These are phyloP conservation scores for Phyllotreta cruciferae DNA, from an alignment of 2,888 invertebrate genomes.

Conservation along the genomic window DNA sequence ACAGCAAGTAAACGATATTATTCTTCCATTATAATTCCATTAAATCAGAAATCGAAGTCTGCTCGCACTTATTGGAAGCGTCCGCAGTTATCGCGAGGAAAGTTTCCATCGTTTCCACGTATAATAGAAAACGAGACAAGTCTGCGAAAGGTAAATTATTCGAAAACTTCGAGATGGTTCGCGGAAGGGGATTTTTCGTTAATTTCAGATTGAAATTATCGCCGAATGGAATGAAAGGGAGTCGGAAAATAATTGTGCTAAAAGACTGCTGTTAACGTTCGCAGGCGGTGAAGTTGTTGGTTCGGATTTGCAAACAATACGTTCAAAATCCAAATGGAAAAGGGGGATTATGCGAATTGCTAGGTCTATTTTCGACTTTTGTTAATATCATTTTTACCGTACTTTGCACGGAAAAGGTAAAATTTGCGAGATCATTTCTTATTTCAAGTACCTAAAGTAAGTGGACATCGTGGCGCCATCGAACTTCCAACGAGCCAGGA, in stretches of 20 bases:
- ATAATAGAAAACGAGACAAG: constrained; percentile 2
- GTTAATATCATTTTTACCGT: no score
- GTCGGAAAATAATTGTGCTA: no score
- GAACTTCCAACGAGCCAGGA: constrained; percentile 5
- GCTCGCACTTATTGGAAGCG: constrained; percentile 25
- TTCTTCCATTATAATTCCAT: constrained; percentile 40
- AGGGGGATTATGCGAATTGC: no score
- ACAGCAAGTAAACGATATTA: constrained; percentile 37
- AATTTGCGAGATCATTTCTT: no score
- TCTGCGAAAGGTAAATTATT: constrained; percentile 12
- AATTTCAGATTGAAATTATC: neutral
- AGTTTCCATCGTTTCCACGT: constrained; percentile 10
- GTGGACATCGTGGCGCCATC: no score
- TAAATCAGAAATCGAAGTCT: constrained; percentile 36
- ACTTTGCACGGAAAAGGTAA: no score
- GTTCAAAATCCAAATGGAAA: no score
- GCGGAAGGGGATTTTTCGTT: constrained; percentile 3
- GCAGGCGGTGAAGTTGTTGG: no score
- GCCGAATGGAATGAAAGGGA: neutral
- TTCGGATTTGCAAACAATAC: no score
- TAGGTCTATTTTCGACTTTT: no score
- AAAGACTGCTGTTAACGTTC: no score
- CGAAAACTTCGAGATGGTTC: neutral
- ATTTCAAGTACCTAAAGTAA: no score
- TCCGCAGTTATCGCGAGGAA: constrained; percentile 7